phyloP scores from a whole-genome alignment of 2,797 vertebrate species.

The Huso huso region DNA sequence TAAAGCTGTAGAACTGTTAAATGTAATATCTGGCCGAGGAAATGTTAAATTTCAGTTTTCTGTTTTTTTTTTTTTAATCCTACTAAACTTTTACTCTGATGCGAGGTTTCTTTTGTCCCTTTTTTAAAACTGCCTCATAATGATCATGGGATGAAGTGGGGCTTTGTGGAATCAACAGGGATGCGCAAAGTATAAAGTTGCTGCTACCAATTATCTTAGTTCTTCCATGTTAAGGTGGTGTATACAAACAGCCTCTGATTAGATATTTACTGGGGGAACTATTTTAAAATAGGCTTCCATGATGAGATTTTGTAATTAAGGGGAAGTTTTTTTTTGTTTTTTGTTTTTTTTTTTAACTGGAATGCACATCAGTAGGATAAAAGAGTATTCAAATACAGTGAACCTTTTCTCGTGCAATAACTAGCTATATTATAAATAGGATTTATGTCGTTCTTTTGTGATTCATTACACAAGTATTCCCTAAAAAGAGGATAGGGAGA shows the following conservation, averaged over 20 bases:
- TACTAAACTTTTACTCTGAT: constrained; percentile 44
- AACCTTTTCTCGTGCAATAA: constrained; percentile 97
- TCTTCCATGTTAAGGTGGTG: constrained; percentile 67
- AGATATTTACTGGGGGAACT: constrained; percentile 17
- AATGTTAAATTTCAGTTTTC: constrained; percentile 37
- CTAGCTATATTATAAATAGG: constrained; percentile 61
- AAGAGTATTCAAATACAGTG: constrained; percentile 78
- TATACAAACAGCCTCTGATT: constrained; percentile 40
- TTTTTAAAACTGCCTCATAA: constrained; percentile 42
- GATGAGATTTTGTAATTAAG: constrained; percentile 54
- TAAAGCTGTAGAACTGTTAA: constrained; percentile 79
- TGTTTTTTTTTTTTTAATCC: constrained; percentile 40
- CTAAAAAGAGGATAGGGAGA: constrained; percentile 27
- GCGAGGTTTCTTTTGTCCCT: constrained; percentile 36
- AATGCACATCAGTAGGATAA: constrained; percentile 97
- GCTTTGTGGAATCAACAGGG: constrained; percentile 95
- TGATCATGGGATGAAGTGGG: constrained; percentile 66
- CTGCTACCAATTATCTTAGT: constrained; percentile 82
- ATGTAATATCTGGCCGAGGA: constrained; percentile 74
- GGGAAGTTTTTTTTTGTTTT: constrained; percentile 52
- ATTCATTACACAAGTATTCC: constrained; percentile 35
- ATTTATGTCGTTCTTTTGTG: constrained; percentile 43
- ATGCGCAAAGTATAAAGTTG: constrained; percentile 99
- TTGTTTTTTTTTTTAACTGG: constrained; percentile 51
- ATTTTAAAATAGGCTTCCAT: constrained; percentile 39